Evolutionary conservation across 2,797 vertebrate species (phyloP).

Genomic region (Rhincodon typus): DNA sequence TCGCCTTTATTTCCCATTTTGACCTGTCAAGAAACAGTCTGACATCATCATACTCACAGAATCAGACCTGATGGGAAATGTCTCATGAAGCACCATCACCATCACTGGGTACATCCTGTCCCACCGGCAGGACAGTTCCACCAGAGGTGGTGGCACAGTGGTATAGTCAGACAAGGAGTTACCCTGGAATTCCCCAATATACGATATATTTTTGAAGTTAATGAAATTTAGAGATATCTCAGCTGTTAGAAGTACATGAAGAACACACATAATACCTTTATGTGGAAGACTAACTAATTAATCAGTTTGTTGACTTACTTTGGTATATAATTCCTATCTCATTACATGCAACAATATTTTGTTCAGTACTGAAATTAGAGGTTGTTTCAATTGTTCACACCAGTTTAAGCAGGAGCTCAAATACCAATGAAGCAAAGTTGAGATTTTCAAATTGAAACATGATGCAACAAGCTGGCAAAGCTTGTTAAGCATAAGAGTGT

Average conservation of each 20-base stretch:
- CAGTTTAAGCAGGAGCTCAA: neutral
- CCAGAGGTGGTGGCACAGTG: too few species aligned
- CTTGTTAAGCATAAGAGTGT: too few species aligned
- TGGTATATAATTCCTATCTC: neutral
- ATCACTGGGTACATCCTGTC: too few species aligned
- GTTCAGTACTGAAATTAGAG: neutral
- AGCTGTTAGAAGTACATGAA: too few species aligned
- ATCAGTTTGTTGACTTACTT: neutral
- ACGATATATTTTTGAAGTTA: neutral
- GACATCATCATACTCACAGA: too few species aligned
- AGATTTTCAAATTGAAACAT: neutral
- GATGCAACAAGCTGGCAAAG: slow-evolving; percentile 2
- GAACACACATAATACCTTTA: neutral
- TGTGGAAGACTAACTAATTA: neutral
- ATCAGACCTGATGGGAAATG: too few species aligned
- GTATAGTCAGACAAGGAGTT: too few species aligned
- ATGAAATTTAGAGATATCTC: neutral
- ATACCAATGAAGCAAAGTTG: slow-evolving; percentile 22
- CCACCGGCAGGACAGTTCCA: too few species aligned
- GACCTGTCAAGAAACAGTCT: too few species aligned
- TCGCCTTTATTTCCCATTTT: too few species aligned
- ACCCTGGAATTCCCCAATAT: too few species aligned
- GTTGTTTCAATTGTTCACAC: neutral
- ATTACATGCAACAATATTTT: neutral
- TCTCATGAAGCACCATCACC: too few species aligned